These are phyloP conservation scores for Drosophila sturtevanti DNA, from an alignment of 1,140 invertebrate species.

Conservation along the genomic window DNA sequence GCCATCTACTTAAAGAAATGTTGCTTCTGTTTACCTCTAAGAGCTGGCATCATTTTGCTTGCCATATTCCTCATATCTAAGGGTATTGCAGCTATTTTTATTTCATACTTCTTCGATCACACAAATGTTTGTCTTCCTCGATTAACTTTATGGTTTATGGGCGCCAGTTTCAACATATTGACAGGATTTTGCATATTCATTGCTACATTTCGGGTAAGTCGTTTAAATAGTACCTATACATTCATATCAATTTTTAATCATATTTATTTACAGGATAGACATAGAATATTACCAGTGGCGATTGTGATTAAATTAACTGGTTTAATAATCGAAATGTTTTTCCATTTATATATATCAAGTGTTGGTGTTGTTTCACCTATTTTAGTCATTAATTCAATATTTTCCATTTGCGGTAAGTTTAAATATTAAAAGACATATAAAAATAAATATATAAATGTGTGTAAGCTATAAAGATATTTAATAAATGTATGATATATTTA, in stretches of 20 bases:
- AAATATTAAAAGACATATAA: not conserved
- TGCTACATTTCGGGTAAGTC: slow-evolving; percentile 13
- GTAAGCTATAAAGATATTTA: too few relatives aligned
- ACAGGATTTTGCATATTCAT: slow-evolving; percentile 8
- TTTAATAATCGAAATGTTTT: slow-evolving; percentile 37
- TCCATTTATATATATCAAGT: slow-evolving; percentile 23
- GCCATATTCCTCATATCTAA: not conserved
- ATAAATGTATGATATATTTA: too few relatives aligned
- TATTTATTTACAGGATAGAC: slow-evolving; percentile 2
- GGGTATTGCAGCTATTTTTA: not conserved
- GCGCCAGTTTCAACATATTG: not conserved
- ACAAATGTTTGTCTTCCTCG: not conserved
- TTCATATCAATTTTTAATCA: not conserved
- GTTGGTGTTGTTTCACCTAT: rapidly evolving
- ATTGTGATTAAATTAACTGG: slow-evolving; percentile 30
- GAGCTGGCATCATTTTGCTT: slow-evolving; percentile 9
- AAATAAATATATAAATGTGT: too few relatives aligned
- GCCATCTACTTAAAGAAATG: not conserved
- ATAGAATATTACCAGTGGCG: slow-evolving; percentile 32
- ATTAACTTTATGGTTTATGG: slow-evolving; percentile 8
- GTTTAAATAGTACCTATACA: too few relatives aligned
- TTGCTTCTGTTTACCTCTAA: slow-evolving; percentile 24
- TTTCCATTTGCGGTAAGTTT: slow-evolving; percentile 32
- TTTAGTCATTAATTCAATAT: not conserved
- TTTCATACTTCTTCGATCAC: not conserved